Base-by-base conservation (phyloP, 2,113 vertebrate species). In the Sinocyclocheilus anophthalmus region DNA sequence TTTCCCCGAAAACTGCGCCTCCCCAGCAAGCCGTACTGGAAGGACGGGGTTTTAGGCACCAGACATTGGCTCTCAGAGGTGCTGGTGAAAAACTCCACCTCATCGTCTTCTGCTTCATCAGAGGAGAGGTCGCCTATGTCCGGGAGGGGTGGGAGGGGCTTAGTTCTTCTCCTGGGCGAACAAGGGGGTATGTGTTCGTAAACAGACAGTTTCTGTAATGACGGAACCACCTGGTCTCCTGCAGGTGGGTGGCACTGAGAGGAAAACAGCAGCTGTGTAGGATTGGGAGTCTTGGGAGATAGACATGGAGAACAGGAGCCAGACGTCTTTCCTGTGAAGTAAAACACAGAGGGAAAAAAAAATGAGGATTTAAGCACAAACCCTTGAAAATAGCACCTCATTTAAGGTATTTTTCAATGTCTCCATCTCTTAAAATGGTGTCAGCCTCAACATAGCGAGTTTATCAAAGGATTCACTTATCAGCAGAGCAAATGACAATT, bases 21-120 rank as follows among this genome's bases (percentile, higher is more conserved):
- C 83, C 94, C 92, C 0, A 96, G 93, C 61, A 88, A 85, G 0
- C 91, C 89, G 0, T 93, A 91, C 13, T 92, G 93, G 86, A 97
- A 95, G 63, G 91, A 80, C 2, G 93, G 86, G 67, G 91, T 80
- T 33, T 93, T 92, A 3, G 97, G 88, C 72, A 99, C 93, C 55
- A 96, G 94, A 10, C 90, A 91, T 10, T 77, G 90, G 69, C 95
- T 96, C 5, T 97, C 98, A n/a, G 96, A 96, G 2, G 95, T 94
- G 86, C 95, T 97, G 20, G 96, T 97, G 45, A 99, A 94, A 88
- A 97, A 98, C 84, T 99, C 97, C 0, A 99, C 98, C 88, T 99
- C 98, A 7, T 91, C 96, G 85, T 99, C 98, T 0, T 94, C 94
- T 0, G 96, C 96, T 53, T 99, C 97, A 81, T 95, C 95, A 13